phyloP scores from a whole-genome alignment of 2,888 invertebrate genomes.

The Leptothorax acervorum region DNA sequence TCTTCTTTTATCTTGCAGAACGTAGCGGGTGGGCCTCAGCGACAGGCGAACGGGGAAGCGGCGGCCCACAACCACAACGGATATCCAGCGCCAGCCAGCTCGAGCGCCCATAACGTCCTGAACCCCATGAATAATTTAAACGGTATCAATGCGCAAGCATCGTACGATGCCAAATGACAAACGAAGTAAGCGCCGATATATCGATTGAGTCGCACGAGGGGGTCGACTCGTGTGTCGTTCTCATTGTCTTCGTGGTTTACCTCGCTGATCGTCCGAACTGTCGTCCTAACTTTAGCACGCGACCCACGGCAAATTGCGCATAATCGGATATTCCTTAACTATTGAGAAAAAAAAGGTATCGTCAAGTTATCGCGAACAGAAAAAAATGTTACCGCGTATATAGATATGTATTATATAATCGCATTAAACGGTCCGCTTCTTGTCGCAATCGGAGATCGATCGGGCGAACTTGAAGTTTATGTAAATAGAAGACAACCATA shows the following conservation, averaged over 20 bases:
- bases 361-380: slow-evolving; percentile 20
- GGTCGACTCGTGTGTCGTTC: slow-evolving; percentile 62
- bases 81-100: slow-evolving; percentile 81
- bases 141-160: slow-evolving; percentile 82
- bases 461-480: slow-evolving; percentile 18
- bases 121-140: slow-evolving; percentile 84
- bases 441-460: slow-evolving; percentile 22
- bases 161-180: slow-evolving; percentile 84
- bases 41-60: slow-evolving; percentile 82
- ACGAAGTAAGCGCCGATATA: slow-evolving; percentile 79
- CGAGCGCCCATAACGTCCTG: slow-evolving; percentile 81
- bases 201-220: slow-evolving; percentile 66
- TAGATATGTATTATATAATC: slow-evolving; percentile 38
- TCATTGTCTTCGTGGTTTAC: slow-evolving; percentile 54
- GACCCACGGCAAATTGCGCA: slow-evolving; percentile 1
- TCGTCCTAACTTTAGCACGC: slow-evolving; percentile 24
- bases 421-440: slow-evolving; percentile 30
- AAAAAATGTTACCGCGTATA: slow-evolving; percentile 28
- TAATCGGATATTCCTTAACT: slow-evolving; percentile 16
- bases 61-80: slow-evolving; percentile 83
- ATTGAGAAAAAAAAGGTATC: slow-evolving; percentile 1
- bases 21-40: slow-evolving; percentile 77
- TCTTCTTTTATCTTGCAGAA: slow-evolving; percentile 76
- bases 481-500: slow-evolving; percentile 33
- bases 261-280: slow-evolving; percentile 51